Evolutionary conservation across 1,140 invertebrate genomes (phyloP).

Genomic region (Nasonia vitripennis): DNA sequence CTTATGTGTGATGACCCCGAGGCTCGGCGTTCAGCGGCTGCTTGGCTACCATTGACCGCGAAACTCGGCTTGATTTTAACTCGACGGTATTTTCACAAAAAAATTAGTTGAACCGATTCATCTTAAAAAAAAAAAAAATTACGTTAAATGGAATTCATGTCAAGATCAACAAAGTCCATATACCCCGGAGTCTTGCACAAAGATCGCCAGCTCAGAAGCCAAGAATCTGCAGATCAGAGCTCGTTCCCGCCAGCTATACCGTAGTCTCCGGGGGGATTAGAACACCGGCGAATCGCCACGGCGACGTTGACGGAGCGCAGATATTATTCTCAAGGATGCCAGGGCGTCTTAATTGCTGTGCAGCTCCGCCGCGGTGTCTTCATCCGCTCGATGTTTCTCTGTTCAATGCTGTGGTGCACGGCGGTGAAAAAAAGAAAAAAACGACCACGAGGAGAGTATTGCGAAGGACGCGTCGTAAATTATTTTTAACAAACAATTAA

Average conservation of each 20-base stretch:
- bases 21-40: not conserved
- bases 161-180: conserved; percentile 1
- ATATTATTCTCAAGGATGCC: conserved; percentile 49
- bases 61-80: not conserved
- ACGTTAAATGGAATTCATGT: conserved; percentile 8
- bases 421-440: not conserved
- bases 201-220: not conserved
- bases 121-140: not conserved
- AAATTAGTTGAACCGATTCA: no score
- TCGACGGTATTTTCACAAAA: no score
- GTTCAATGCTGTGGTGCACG: not conserved
- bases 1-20: conserved; percentile 26
- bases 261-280: conserved; percentile 21
- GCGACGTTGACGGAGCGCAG: conserved; percentile 46
- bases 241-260: not conserved
- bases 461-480: conserved; percentile 25
- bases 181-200: not conserved
- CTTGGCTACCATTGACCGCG: conserved; percentile 36
- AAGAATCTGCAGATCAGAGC: not conserved
- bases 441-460: not conserved
- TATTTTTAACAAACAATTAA: conserved; percentile 47
- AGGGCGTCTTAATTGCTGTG: conserved; percentile 41
- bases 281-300: conserved; percentile 17
- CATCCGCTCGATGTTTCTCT: conserved; percentile 21
- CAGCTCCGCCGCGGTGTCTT: conserved; percentile 8